Percentiles rank a stretch among this genome's conserved stretches.
phyloP scores from a whole-genome alignment of 2,113 vertebrate species.

The Petrocephalus microphthalmus region DNA sequence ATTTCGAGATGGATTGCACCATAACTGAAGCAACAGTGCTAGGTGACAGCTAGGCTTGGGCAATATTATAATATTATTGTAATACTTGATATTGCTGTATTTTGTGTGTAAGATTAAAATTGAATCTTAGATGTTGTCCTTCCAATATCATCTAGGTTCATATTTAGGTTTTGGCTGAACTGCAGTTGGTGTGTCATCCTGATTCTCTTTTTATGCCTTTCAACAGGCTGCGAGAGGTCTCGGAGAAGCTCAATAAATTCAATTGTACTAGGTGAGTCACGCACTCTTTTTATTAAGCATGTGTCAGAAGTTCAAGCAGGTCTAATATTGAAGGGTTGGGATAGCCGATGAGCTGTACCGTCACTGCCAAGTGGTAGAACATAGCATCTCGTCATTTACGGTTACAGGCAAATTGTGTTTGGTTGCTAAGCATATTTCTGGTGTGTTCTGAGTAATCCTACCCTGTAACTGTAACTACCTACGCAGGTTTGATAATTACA shows the following conservation, averaged over 20 bases:
- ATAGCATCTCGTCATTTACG: background rate
- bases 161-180: background rate
- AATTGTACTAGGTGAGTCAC: constrained; percentile 86
- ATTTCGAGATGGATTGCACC: background rate
- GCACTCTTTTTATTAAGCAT: background rate
- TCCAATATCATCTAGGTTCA: background rate
- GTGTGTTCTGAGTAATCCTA: background rate
- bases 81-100: background rate
- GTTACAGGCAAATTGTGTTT: background rate
- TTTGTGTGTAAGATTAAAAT: background rate
- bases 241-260: constrained; percentile 97
- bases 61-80: background rate
- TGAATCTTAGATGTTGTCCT: background rate
- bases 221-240: constrained; percentile 92
- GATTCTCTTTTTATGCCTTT: constrained; percentile 21
- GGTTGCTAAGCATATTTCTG: background rate
- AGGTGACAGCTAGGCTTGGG: background rate
- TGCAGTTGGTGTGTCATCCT: background rate
- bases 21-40: background rate
- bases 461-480: background rate
- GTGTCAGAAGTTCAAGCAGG: background rate
- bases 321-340: background rate
- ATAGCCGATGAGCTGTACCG: background rate
- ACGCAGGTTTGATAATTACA: background rate
- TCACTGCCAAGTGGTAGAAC: background rate